A percentile compares a stretch with the other conserved stretches of the same genome.
Evolutionary conservation across 2,113 vertebrate genomes (phyloP).

Genomic region (Macheiramphus alcinus): DNA sequence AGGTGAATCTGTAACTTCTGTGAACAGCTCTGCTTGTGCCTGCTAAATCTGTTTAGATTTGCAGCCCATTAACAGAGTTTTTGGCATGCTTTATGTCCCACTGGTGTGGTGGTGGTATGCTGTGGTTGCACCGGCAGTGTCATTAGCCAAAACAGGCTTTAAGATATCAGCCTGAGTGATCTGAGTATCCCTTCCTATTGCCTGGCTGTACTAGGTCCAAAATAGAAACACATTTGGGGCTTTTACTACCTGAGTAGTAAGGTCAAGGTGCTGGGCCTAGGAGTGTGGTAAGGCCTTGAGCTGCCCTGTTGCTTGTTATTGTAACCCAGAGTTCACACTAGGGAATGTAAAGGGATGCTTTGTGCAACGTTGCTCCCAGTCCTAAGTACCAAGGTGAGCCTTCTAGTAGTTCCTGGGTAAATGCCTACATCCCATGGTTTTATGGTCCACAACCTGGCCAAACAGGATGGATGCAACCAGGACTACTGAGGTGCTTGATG

Average conservation of each 20-base stretch:
- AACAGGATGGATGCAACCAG: neutral
- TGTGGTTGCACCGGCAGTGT: neutral
- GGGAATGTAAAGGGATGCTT: neutral
- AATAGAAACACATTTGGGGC: neutral
- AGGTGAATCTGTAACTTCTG: neutral
- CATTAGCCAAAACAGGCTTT: neutral
- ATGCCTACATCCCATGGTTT: rapidly evolving
- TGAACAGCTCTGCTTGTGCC: neutral
- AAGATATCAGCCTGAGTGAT: neutral
- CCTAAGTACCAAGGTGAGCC: neutral
- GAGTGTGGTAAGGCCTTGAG: neutral
- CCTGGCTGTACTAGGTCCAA: neutral
- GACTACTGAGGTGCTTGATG: neutral
- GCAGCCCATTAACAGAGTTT: neutral
- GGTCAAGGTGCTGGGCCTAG: rapidly evolving
- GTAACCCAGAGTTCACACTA: neutral
- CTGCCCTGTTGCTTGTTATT: neutral
- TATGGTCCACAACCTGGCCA: neutral
- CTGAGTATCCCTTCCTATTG: neutral
- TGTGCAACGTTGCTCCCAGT: neutral
- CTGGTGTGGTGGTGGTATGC: too few relatives aligned
- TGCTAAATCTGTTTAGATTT: neutral
- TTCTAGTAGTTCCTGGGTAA: neutral
- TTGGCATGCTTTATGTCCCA: neutral
- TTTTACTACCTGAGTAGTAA: neutral